phyloP scores from a whole-genome alignment of 92 coral and sea anemone species.

The Blastomussa wellsi region DNA sequence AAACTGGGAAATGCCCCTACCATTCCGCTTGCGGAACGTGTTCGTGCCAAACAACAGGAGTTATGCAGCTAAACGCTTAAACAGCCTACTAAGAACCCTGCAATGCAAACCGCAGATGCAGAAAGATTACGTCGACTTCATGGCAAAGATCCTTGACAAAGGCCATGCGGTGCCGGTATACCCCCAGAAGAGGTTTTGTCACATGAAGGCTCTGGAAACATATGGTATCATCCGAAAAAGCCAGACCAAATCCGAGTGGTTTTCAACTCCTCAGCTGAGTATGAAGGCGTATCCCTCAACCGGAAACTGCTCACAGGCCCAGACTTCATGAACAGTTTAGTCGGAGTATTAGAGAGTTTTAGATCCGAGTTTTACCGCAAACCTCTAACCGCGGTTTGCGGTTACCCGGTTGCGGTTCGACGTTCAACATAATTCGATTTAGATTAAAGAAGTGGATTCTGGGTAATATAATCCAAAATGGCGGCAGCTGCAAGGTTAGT shows the following conservation, averaged over 20 bases:
- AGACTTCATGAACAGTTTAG: slow-evolving; percentile 28
- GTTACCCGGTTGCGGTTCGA: slow-evolving; percentile 22
- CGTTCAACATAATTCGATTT: slow-evolving; percentile 36
- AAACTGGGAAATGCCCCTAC: slow-evolving; percentile 46
- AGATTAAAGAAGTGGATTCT: slow-evolving; percentile 51
- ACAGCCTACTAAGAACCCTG: not conserved
- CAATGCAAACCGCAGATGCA: not conserved
- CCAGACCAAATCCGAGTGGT: slow-evolving; percentile 25
- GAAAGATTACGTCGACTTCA: slow-evolving; percentile 1
- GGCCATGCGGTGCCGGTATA: no score
- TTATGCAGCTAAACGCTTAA: not conserved
- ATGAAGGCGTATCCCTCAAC: slow-evolving; percentile 27
- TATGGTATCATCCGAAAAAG: slow-evolving; percentile 37
- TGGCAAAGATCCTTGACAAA: no score
- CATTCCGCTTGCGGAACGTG: slow-evolving; percentile 4
- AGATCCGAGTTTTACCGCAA: slow-evolving; percentile 37
- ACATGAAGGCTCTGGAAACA: not conserved
- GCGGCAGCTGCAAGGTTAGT: slow-evolving; percentile 61
- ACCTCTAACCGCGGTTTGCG: slow-evolving; percentile 39
- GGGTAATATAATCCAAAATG: slow-evolving; percentile 50
- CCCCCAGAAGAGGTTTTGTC: not conserved
- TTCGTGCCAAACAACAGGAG: slow-evolving; percentile 12
- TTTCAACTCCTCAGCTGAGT: slow-evolving; percentile 24
- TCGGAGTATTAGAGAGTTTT: slow-evolving; percentile 40
- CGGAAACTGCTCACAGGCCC: slow-evolving; percentile 28